Conservation (phyloP, 2,113 vertebrate species). For the Anoplopoma fimbria region DNA sequence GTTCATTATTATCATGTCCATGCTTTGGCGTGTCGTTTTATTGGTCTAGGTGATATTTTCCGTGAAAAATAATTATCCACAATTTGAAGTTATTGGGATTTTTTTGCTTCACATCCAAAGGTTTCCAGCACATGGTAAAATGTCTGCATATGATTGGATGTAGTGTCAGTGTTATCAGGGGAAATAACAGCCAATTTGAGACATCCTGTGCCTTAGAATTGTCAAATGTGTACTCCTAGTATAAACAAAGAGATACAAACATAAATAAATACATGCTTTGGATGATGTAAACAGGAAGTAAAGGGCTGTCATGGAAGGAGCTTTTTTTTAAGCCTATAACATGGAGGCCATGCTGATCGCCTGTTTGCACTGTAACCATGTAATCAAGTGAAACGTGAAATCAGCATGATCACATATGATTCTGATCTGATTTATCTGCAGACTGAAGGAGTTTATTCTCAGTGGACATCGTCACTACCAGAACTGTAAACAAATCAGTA, state of each 20-base stretch:
- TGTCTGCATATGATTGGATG: not conserved
- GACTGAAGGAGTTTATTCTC: not conserved
- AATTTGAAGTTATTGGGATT: too few relatives aligned
- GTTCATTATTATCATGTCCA: too few relatives aligned
- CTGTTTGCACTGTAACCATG: too few relatives aligned
- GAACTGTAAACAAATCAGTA: too few relatives aligned
- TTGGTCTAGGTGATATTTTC: not conserved
- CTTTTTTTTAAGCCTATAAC: not conserved
- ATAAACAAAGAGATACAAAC: not conserved
- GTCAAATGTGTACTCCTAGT: not conserved
- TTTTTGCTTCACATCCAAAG: not conserved
- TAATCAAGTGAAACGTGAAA: not conserved
- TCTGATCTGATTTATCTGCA: not conserved
- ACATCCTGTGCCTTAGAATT: not conserved
- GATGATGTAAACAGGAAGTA: not conserved
- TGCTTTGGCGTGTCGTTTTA: not conserved
- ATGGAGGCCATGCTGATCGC: too few relatives aligned
- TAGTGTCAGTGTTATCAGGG: not conserved
- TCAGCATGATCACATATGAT: not conserved
- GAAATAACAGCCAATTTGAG: not conserved
- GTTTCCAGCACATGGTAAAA: not conserved
- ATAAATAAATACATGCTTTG: not conserved
- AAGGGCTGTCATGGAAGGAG: not conserved
- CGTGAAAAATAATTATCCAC: not conserved
- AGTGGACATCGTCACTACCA: not conserved